phyloP scores from a whole-genome alignment of 2,797 vertebrate species.

The Nothura maculosa region DNA sequence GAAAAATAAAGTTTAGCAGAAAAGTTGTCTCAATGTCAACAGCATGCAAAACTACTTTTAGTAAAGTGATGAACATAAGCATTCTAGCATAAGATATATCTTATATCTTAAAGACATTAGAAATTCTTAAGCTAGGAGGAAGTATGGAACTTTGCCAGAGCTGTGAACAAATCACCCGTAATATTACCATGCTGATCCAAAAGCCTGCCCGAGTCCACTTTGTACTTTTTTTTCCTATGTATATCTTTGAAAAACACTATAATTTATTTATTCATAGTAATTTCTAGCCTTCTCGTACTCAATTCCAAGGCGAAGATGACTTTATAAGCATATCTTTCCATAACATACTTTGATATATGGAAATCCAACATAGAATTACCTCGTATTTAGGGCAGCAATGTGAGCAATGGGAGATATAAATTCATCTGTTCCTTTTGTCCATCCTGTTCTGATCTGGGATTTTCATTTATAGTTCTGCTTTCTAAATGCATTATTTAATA shows the following conservation, averaged over 20 bases:
- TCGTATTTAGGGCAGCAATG: neutral
- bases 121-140: neutral
- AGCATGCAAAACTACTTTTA: neutral
- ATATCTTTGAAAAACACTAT: neutral
- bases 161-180: neutral
- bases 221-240: neutral
- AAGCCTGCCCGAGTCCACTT: neutral
- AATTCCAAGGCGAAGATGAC: neutral
- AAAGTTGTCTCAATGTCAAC: neutral
- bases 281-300: neutral
- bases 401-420: neutral
- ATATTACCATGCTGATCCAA: neutral
- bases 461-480: neutral
- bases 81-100: neutral
- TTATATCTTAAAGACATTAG: neutral
- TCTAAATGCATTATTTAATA: neutral
- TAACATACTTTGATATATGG: neutral
- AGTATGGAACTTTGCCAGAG: neutral
- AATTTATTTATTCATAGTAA: neutral
- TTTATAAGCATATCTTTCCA: neutral
- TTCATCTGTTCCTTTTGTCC: neutral
- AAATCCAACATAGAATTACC: neutral
- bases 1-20: neutral
- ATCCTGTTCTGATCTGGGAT: neutral
- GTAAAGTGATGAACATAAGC: neutral